Conservation (phyloP, 2,113 vertebrate genomes). For the Amphiprion ocellaris region DNA sequence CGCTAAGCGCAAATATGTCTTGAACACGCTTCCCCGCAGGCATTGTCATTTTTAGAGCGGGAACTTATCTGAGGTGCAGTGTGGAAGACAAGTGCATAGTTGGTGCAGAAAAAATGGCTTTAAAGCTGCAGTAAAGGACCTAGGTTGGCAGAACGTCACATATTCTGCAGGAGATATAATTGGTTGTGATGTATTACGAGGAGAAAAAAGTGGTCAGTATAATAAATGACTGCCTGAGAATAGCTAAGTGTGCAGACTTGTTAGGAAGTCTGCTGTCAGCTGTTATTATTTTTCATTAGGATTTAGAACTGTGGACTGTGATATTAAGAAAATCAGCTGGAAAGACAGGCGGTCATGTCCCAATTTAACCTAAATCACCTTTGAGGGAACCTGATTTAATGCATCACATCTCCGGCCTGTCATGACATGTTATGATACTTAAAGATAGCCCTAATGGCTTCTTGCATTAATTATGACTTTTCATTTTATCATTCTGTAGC, state of each 20-base stretch:
- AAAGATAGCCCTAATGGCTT: slow-evolving; percentile 60
- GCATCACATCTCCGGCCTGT: slow-evolving; percentile 23
- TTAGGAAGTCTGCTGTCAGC: slow-evolving; percentile 1
- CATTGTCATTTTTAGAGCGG: slow-evolving; percentile 46
- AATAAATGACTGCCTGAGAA: background rate
- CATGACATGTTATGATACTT: slow-evolving; percentile 58
- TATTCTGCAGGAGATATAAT: slow-evolving; percentile 14
- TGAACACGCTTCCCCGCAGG: slow-evolving; percentile 58
- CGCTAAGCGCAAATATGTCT: slow-evolving; percentile 65
- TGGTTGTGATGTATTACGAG: slow-evolving; percentile 24
- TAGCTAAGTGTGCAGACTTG: background rate
- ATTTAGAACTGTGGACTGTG: background rate
- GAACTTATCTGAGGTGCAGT: slow-evolving; percentile 41
- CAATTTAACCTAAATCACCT: slow-evolving; percentile 30
- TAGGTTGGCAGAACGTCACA: slow-evolving; percentile 39
- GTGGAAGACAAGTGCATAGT: slow-evolving; percentile 27
- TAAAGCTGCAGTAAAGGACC: slow-evolving; percentile 42
- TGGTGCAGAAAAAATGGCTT: slow-evolving; percentile 33
- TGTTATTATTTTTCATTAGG: slow-evolving; percentile 7
- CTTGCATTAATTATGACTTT: slow-evolving; percentile 70
- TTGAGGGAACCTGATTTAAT: slow-evolving; percentile 30
- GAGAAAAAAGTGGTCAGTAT: slow-evolving; percentile 16
- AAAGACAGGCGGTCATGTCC: slow-evolving; percentile 11
- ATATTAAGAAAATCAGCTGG: slow-evolving; percentile 15
- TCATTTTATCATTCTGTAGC: slow-evolving; percentile 61